Evolutionary conservation across 2,888 invertebrate genomes (phyloP), one percentile per base, ranked within the genome.

Genomic region (Strigamia transsilvanica): DNA sequence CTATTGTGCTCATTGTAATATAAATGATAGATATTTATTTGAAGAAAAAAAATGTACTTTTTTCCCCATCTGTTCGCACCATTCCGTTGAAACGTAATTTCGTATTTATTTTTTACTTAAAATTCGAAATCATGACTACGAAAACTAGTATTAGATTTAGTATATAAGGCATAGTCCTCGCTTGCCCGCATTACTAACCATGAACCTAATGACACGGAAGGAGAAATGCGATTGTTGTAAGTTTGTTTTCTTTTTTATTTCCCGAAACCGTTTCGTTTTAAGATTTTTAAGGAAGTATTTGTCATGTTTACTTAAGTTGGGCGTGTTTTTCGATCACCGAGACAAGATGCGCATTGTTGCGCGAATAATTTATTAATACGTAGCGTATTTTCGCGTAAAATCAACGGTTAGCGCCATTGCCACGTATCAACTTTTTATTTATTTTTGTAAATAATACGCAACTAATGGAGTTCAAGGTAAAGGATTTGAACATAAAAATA

Each of bases 1-100:
- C 23, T 23, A 61, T 61, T 61, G 61, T 61, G 18, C 10, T 21
- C 61, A 61, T 61, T 61, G 61, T 61, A 61, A 61, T 61, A 61
- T 18, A 61, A 61, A 61, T 61, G 61, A 61, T 61, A 61, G 61
- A 61, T 61, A 61, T 18, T 9, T 38, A 23, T 61, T 61, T 61
- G 61, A 21, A 61, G 23, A 61, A 61, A 61, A 23, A 23, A 61
- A 46, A 46, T 46, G 46, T 46, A 46, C n/a, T 61, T 61, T 61
- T 61, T 38, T 7, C 38, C 61, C 21, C 61, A 61, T 61, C 61
- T 61, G 61, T 61, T 61, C 61, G 61, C 61, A 61, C 61, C 61
- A 61, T 61, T 18, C 46, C 18, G 23, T 61, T 61, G 61, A 61
- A 61, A 61, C 18, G 21, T 7, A 61, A 23, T 23, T 23, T 61